Conservation (phyloP, 64 coral and sea anemone species). For the Stichodactyla mertensii region DNA sequence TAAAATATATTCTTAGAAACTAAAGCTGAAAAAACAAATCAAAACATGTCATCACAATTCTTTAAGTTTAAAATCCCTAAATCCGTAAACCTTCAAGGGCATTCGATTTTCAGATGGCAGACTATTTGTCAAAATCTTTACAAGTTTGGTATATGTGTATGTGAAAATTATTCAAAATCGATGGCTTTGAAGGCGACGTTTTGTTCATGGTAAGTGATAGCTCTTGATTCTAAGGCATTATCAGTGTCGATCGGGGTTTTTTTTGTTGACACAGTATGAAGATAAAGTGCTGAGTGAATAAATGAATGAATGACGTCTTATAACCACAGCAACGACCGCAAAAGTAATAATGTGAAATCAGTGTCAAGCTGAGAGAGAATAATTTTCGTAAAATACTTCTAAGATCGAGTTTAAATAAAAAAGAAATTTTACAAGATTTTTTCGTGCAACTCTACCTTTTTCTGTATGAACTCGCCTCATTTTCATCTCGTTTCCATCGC, state of each 20-base stretch:
- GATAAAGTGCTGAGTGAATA: not conserved
- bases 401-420: not conserved
- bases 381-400: not conserved
- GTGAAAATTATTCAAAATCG: too few species aligned
- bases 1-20: not conserved
- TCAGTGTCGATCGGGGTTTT: too few species aligned
- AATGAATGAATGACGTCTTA: not conserved
- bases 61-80: not conserved
- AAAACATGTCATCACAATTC: not conserved
- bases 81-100: too few species aligned
- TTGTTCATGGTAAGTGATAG: too few species aligned
- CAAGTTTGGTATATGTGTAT: too few species aligned
- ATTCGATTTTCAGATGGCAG: too few species aligned
- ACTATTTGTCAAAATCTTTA: too few species aligned
- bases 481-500: constrained; percentile 21
- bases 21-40: not conserved
- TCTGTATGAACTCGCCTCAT: constrained; percentile 18
- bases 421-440: not conserved
- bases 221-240: too few species aligned
- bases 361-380: not conserved
- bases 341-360: not conserved
- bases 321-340: not conserved
- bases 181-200: too few species aligned
- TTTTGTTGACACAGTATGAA: too few species aligned
- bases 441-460: constrained; percentile 18